Evolutionary conservation across 2,888 invertebrate species (phyloP).

Genomic region (Sinelater perroti): DNA sequence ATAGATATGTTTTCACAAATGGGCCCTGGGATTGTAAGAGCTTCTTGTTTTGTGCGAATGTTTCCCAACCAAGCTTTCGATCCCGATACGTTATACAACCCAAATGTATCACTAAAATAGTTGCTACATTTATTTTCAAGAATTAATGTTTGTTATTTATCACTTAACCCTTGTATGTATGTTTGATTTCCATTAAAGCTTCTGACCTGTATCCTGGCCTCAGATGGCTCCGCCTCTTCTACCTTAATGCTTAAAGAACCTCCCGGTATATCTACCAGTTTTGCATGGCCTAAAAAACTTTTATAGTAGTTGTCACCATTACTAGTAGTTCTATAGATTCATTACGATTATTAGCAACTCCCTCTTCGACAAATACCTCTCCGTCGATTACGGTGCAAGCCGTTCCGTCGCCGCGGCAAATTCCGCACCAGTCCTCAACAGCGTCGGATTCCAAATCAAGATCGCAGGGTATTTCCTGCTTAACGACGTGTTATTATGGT

Average conservation of each 20-base stretch:
- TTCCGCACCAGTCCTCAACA: conserved; percentile 68
- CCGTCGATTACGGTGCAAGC: conserved; percentile 58
- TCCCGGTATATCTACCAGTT: conserved; percentile 60
- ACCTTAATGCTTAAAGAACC: conserved; percentile 64
- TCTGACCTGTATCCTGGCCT: conserved; percentile 63
- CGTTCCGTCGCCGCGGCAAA: conserved; percentile 71
- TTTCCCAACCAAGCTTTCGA: conserved; percentile 57
- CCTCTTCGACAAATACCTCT: not conserved
- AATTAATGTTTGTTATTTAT: not conserved
- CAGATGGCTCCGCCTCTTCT: conserved; percentile 63
- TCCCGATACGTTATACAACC: conserved; percentile 55
- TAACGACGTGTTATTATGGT: not conserved
- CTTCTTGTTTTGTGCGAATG: conserved; percentile 55
- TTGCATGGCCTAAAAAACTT: conserved; percentile 35
- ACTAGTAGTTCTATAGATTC: not conserved
- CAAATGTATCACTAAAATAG: conserved; percentile 51
- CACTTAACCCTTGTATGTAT: conserved; percentile 62
- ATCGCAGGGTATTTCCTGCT: conserved; percentile 66
- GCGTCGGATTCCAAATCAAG: conserved; percentile 65
- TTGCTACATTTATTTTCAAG: too few relatives aligned
- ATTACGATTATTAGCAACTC: conserved; percentile 6
- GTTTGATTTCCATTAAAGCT: conserved; percentile 58
- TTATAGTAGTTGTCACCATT: too few relatives aligned
- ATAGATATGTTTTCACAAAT: conserved; percentile 60
- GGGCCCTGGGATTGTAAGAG: conserved; percentile 63